Percentiles rank a stretch among this genome's conserved stretches.
phyloP scores from a whole-genome alignment of 1,140 invertebrate species.

The Zaprionus inermis region DNA sequence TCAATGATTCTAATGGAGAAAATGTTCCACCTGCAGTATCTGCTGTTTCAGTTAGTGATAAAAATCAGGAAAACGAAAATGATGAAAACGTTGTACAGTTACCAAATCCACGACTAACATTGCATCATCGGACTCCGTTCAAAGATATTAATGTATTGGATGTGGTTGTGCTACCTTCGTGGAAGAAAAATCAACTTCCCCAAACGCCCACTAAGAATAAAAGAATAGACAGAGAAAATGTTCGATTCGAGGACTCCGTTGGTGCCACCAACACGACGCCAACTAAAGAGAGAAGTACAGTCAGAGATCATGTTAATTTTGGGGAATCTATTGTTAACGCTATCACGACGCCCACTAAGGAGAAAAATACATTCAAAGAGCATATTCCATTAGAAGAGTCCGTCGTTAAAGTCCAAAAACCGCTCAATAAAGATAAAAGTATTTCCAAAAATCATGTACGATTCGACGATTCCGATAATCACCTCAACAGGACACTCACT shows the following conservation, averaged over 20 bases:
- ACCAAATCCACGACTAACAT: conserved; percentile 62
- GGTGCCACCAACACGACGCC: neutral
- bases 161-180: conserved; percentile 65
- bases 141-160: conserved; percentile 77
- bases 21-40: conserved; percentile 55
- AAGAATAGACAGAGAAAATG: conserved; percentile 19
- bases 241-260: conserved; percentile 43
- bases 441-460: neutral
- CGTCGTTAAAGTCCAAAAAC: too few relatives aligned
- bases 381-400: too few relatives aligned
- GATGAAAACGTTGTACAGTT: conserved; percentile 60
- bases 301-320: conserved; percentile 45
- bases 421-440: too few relatives aligned
- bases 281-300: neutral
- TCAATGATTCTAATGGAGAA: conserved; percentile 73
- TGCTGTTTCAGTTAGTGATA: neutral
- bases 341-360: neutral
- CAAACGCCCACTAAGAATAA: conserved; percentile 26
- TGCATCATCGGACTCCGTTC: conserved; percentile 61
- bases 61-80: conserved; percentile 56
- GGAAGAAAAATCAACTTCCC: conserved; percentile 55
- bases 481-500: too few relatives aligned
- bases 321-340: conserved; percentile 27
- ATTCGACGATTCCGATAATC: neutral
- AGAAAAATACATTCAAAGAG: neutral